phyloP scores from a whole-genome alignment of 2,797 vertebrate genomes.

The Xenops minutus region DNA sequence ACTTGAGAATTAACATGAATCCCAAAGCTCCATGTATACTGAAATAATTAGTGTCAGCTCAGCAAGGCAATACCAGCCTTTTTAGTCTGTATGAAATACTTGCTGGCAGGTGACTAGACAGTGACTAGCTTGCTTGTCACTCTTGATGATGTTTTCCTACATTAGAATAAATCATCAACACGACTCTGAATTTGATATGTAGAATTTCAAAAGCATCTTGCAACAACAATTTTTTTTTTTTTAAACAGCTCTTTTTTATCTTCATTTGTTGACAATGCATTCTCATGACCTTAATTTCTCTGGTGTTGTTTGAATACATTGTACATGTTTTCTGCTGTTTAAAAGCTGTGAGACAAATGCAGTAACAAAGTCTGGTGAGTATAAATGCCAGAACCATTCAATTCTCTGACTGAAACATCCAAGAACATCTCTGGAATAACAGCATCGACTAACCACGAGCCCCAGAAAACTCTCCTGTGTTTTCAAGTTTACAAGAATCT shows the following conservation, averaged over 20 bases:
- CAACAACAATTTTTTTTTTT: background rate
- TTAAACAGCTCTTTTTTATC: constrained; percentile 42
- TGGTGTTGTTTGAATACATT: constrained; percentile 69
- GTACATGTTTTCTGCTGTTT: constrained; percentile 69
- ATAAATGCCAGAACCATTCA: constrained; percentile 60
- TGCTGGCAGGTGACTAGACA: constrained; percentile 50
- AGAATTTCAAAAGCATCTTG: constrained; percentile 17
- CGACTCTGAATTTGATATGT: constrained; percentile 5
- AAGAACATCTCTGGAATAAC: background rate
- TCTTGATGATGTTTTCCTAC: constrained; percentile 38
- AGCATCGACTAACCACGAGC: rapidly evolving
- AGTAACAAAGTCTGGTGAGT: constrained; percentile 73
- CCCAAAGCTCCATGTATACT: constrained; percentile 57
- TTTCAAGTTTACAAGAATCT: background rate
- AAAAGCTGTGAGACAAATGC: constrained; percentile 75
- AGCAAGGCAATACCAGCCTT: constrained; percentile 51
- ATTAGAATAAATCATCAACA: constrained; percentile 30
- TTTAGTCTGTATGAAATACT: constrained; percentile 59
- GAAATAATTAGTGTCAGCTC: constrained; percentile 73
- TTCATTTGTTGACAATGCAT: constrained; percentile 58
- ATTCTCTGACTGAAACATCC: constrained; percentile 50
- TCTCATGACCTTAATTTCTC: constrained; percentile 63
- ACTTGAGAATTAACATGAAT: constrained; percentile 67
- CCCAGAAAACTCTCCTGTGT: background rate
- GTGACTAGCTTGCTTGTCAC: constrained; percentile 41